phyloP scores from a whole-genome alignment of 2,113 vertebrate genomes.

The Dasyurus viverrinus region DNA sequence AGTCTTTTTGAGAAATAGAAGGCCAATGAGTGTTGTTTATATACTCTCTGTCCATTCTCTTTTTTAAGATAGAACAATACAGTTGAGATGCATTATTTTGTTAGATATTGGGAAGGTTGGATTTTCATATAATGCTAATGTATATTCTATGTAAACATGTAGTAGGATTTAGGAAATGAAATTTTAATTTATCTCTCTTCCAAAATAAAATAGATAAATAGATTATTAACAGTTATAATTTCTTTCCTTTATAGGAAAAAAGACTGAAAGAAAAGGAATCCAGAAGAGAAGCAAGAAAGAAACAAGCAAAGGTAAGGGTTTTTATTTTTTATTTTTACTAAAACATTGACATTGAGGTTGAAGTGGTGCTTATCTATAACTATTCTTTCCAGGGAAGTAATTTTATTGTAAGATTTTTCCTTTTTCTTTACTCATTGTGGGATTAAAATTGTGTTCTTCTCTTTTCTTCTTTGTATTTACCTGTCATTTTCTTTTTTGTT shows the following conservation, averaged over 20 bases:
- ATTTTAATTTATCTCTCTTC: not conserved
- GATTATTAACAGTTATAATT: constrained; percentile 33
- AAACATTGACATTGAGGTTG: constrained; percentile 18
- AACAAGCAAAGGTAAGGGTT: constrained; percentile 83
- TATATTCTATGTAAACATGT: not conserved
- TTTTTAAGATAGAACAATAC: constrained; percentile 10
- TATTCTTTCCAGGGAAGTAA: constrained; percentile 15
- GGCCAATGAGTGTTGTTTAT: not conserved
- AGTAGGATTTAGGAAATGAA: not conserved
- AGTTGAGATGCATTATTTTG: not conserved
- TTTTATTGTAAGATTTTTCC: constrained; percentile 38
- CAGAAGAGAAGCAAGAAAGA: constrained; percentile 86
- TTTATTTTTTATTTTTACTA: constrained; percentile 59
- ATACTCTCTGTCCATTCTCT: constrained; percentile 42
- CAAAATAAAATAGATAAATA: constrained; percentile 9
- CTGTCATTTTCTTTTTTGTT: constrained; percentile 39
- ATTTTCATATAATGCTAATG: constrained; percentile 3
- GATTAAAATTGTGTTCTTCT: constrained; percentile 13
- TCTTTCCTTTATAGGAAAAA: constrained; percentile 84
- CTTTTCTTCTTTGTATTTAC: constrained; percentile 29
- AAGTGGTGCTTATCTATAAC: not conserved
- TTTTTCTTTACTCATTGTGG: constrained; percentile 16
- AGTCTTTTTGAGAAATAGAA: constrained; percentile 1
- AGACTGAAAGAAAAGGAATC: constrained; percentile 90
- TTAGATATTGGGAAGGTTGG: not conserved